A percentile compares a stretch with the other conserved stretches of the same genome.
phyloP scores from a whole-genome alignment of 1,140 invertebrate genomes.

The Gryllus bimaculatus region DNA sequence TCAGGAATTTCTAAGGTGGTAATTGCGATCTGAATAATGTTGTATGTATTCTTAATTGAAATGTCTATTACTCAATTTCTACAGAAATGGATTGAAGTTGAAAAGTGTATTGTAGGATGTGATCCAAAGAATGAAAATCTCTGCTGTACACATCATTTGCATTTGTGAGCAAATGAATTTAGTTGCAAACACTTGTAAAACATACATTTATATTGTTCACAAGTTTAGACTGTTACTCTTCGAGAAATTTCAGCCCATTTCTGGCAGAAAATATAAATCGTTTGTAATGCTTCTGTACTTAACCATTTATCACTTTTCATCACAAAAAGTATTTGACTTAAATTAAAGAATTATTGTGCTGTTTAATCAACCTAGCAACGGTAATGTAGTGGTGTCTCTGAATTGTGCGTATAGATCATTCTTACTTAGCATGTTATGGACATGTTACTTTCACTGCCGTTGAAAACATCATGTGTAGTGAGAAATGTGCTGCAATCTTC shows the following conservation, averaged over 20 bases:
- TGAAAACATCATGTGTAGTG: too few species aligned
- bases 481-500: neutral
- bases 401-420: neutral
- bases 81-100: too few species aligned
- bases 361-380: neutral
- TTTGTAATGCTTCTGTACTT: neutral
- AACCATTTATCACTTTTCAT: neutral
- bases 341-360: neutral
- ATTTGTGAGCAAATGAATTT: neutral
- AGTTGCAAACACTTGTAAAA: neutral
- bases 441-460: too few species aligned
- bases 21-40: too few species aligned
- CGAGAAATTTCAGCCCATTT: neutral
- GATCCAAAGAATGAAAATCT: too few species aligned
- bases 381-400: neutral
- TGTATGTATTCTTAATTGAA: neutral
- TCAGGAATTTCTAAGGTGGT: neutral
- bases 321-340: neutral
- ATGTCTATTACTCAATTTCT: neutral
- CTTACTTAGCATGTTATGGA: neutral
- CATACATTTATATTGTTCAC: neutral
- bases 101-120: too few species aligned
- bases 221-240: neutral
- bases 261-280: neutral
- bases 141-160: too few species aligned